These are phyloP conservation scores for Poecilia velifera DNA, from an alignment of 2,797 vertebrate species.

Conservation along the genomic window DNA sequence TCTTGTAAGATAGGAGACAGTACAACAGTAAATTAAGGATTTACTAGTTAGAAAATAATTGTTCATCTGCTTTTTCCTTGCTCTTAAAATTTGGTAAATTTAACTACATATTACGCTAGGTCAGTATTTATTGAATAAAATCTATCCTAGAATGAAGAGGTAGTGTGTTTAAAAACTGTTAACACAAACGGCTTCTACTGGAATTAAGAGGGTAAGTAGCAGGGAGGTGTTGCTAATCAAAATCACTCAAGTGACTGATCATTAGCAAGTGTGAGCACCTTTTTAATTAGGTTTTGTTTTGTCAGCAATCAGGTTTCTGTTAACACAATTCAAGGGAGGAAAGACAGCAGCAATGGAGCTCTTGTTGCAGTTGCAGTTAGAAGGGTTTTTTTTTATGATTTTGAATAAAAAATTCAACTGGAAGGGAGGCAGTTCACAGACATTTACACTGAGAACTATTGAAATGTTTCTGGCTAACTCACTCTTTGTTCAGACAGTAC, in stretches of 20 bases:
- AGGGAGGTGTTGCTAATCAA: conserved; percentile 7
- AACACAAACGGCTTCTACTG: neutral
- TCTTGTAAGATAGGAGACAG: neutral
- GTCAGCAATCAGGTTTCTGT: conserved; percentile 6
- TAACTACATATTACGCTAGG: neutral
- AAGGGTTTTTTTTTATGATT: neutral
- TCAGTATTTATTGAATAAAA: neutral
- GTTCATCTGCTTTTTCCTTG: neutral
- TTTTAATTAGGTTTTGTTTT: conserved; percentile 11
- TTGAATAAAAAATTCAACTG: neutral
- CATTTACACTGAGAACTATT: neutral
- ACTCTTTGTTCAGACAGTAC: neutral
- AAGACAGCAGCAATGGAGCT: neutral
- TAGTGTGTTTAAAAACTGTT: neutral
- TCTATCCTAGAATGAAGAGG: neutral
- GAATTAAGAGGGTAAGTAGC: conserved; percentile 6
- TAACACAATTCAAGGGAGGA: neutral
- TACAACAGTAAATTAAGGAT: neutral
- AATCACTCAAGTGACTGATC: conserved; percentile 4
- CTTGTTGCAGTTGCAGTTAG: neutral
- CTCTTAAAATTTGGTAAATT: neutral
- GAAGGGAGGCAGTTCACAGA: neutral
- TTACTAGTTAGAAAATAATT: neutral
- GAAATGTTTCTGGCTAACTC: neutral
- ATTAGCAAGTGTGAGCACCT: conserved; percentile 7